phyloP scores from a whole-genome alignment of 2,797 vertebrate genomes.

The Picus viridis region DNA sequence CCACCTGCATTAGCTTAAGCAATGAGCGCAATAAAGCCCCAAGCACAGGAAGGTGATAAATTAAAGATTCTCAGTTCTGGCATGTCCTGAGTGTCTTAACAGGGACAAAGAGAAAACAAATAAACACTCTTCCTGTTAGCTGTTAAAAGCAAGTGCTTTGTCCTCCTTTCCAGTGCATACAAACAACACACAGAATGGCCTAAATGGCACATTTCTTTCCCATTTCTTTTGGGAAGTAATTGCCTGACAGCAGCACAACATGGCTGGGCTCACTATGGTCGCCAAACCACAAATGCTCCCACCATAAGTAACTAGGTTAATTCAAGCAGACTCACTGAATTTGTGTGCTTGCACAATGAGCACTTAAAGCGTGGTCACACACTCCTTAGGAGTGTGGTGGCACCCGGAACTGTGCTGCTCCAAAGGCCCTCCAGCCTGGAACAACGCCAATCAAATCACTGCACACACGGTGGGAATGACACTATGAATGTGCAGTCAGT shows the following conservation, averaged over 20 bases:
- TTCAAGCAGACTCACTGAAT: not conserved
- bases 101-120: slow-evolving; percentile 53
- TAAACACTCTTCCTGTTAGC: slow-evolving; percentile 6
- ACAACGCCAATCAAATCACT: not conserved
- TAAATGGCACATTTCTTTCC: not conserved
- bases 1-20: slow-evolving; percentile 57
- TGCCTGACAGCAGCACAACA: not conserved
- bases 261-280: not conserved
- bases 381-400: not conserved
- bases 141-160: slow-evolving; percentile 15
- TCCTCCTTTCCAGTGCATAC: not conserved
- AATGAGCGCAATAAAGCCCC: slow-evolving; percentile 26
- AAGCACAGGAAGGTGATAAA: slow-evolving; percentile 55
- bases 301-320: not conserved
- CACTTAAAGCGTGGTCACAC: not conserved
- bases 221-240: not conserved
- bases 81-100: slow-evolving; percentile 46
- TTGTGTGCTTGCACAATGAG: not conserved
- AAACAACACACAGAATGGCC: not conserved
- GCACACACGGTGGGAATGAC: not conserved
- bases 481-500: not conserved
- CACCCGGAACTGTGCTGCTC: not conserved
- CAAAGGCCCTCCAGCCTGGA: not conserved
- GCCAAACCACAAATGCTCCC: fast-evolving
- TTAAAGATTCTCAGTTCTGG: slow-evolving; percentile 56